These are phyloP conservation scores for Nomada lathburiana DNA, from an alignment of 2,888 invertebrate genomes.

Conservation along the genomic window DNA sequence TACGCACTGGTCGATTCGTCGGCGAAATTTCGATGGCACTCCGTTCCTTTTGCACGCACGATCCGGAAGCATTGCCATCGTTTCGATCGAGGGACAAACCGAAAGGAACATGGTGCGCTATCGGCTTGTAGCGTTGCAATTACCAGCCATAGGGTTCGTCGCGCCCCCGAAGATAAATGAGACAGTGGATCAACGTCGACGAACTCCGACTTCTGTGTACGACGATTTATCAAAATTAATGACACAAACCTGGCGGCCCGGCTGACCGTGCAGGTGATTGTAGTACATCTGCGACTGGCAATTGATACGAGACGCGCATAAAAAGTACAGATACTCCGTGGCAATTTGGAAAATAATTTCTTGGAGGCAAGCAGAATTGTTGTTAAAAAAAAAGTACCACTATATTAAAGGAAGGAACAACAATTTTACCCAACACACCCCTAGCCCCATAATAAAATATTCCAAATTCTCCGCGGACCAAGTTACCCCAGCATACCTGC, in stretches of 20 bases:
- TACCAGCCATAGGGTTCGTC: constrained; percentile 60
- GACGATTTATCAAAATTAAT: constrained; percentile 68
- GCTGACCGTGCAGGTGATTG: constrained; percentile 48
- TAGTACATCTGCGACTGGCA: constrained; percentile 54
- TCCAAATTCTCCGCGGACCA: too few relatives aligned
- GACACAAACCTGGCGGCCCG: constrained; percentile 54
- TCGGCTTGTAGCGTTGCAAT: constrained; percentile 59
- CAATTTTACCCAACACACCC: too few relatives aligned
- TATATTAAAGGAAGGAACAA: not conserved
- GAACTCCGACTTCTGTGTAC: constrained; percentile 63
- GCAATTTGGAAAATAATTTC: constrained; percentile 6
- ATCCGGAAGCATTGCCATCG: constrained; percentile 22
- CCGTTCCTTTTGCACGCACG: constrained; percentile 33
- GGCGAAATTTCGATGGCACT: constrained; percentile 3
- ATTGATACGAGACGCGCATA: constrained; percentile 47
- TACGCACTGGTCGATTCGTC: constrained; percentile 34
- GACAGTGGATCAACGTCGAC: constrained; percentile 69
- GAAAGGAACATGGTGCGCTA: constrained; percentile 63
- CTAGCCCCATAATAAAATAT: too few relatives aligned
- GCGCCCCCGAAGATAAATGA: constrained; percentile 65
- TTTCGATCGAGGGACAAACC: constrained; percentile 38
- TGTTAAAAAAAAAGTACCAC: too few relatives aligned
- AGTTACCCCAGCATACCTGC: too few relatives aligned
- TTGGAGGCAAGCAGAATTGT: not conserved
- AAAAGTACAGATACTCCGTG: constrained; percentile 1